Conservation (phyloP, 1,140 invertebrate genomes). For the Zaprionus inermis region DNA sequence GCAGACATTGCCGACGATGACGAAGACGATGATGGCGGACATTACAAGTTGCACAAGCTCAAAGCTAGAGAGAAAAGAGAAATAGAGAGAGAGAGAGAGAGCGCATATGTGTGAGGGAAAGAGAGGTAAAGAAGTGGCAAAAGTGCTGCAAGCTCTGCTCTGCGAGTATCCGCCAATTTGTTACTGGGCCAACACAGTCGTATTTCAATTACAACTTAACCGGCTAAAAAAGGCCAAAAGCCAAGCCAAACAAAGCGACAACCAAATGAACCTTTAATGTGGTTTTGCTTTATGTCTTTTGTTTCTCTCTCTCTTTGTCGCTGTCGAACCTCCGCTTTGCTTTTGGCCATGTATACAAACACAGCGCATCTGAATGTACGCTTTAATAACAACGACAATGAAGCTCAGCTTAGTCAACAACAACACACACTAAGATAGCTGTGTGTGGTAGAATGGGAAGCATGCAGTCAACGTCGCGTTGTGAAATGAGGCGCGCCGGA, state of each 20-base stretch:
- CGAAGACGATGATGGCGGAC: too few relatives aligned
- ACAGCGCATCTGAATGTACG: constrained; percentile 37
- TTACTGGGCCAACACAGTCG: constrained; percentile 46
- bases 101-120: not conserved
- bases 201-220: constrained; percentile 54
- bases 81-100: constrained; percentile 12
- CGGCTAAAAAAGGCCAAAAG: constrained; percentile 31
- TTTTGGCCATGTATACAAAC: constrained; percentile 13
- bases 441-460: constrained; percentile 46
- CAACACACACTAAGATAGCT: constrained; percentile 3
- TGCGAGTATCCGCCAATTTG: constrained; percentile 38
- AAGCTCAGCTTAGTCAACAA: constrained; percentile 9
- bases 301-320: constrained; percentile 15
- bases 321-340: constrained; percentile 15
- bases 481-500: constrained; percentile 47
- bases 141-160: constrained; percentile 54
- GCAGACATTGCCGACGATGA: constrained; percentile 34
- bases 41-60: constrained; percentile 41
- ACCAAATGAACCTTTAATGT: constrained; percentile 80
- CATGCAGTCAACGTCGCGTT: constrained; percentile 31
- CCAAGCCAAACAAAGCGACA: constrained; percentile 71
- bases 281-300: constrained; percentile 61
- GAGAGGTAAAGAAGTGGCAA: constrained; percentile 62
- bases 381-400: constrained; percentile 44
- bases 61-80: not conserved